Percentiles rank a stretch among this genome's conserved stretches.
Conservation (phyloP, 1,140 invertebrate species). For the Zaprionus vittiger region DNA sequence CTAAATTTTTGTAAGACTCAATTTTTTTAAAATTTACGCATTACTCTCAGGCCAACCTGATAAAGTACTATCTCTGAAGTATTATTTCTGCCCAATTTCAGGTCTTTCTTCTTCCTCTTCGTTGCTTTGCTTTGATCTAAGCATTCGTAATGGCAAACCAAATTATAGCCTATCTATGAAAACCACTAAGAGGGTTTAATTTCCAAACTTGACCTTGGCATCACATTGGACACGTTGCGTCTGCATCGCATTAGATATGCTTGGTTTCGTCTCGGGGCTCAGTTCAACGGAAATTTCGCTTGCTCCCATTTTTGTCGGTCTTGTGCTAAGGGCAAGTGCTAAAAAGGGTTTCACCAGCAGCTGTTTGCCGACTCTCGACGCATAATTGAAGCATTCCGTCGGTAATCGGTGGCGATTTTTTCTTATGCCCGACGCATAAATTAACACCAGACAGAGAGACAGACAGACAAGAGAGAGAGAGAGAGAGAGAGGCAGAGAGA, state of each 20-base stretch:
- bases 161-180: background rate
- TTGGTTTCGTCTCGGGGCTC: background rate
- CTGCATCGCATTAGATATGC: constrained; percentile 7
- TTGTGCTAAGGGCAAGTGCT: constrained; percentile 45
- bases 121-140: background rate
- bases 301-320: constrained; percentile 9
- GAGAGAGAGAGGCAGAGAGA: constrained; percentile 23
- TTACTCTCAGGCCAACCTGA: no score
- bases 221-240: background rate
- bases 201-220: background rate
- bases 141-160: background rate
- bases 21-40: no score
- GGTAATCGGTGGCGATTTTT: constrained; percentile 79
- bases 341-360: constrained; percentile 74
- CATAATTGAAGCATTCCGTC: constrained; percentile 78
- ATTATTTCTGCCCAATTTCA: no score
- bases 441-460: constrained; percentile 66
- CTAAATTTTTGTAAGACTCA: no score
- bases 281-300: constrained; percentile 40
- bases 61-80: no score
- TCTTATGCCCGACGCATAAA: constrained; percentile 78
- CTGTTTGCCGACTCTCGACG: constrained; percentile 62
- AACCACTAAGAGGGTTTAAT: constrained; percentile 3
- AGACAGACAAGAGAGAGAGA: background rate
- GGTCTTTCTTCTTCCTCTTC: no score